Evolutionary conservation across 2,113 vertebrate species (phyloP), one percentile per base, ranked within the genome.

Genomic region (Proteles cristata): DNA sequence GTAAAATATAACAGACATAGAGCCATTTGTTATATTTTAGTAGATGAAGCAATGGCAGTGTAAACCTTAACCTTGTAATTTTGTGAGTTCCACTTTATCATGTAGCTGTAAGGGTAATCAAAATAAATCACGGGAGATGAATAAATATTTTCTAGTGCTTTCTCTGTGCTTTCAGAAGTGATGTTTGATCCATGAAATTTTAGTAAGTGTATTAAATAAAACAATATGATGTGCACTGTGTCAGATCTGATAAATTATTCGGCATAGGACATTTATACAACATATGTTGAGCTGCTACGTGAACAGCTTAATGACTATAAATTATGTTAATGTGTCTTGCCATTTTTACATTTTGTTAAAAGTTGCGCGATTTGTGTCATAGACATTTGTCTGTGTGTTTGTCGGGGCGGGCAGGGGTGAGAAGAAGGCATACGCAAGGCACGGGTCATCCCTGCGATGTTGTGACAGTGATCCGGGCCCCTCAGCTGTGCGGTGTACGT

Each of bases 401-500:
- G 74, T 31, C 55, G 65, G 50, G 5, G 23, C 23, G 89, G 65
- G 71, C 76, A 74, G 84, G 74, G 94, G 82, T 97, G 93, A 91
- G 68, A 96, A 71, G 95, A 94, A 97, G 87, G 94, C 97, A 93
- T 88, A 97, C 98, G 97, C 98, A 98, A 98, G 97, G 98, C 98
- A n/a, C 97, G 98, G 98, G 98, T 98, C 99, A 98, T 98, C 97
- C 98, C 97, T 33, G 53, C 95, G 94, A 98, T 98, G 98, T 98
- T 93, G 98, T 99, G 99, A 99, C 99, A 99, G 99, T 98, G 99
- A 99, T 99, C 99, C 92, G 98, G 99, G 98, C 99, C 99, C 99
- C 99, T 99, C 99, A 99, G 99, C 99, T 99, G 99, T 99, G 99
- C 99, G 98, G 98, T 99, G 99, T 99, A 99, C 99, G 99, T 99